Evolutionary conservation across 2,888 invertebrate species (phyloP), one percentile per base, ranked within the genome.

Genomic region (Entomobrya multifasciata): DNA sequence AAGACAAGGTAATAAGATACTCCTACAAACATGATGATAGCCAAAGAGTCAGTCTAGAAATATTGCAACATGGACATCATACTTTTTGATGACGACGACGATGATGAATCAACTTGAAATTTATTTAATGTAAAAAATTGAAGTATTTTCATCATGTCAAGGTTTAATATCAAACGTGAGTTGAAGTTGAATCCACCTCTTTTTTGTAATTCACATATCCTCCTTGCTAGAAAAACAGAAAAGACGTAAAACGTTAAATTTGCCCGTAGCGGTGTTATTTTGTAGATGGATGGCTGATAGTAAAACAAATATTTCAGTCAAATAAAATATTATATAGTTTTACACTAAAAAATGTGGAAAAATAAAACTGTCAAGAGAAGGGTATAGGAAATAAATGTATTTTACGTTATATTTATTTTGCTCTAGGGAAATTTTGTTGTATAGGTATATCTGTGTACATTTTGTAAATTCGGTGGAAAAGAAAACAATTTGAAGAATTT

Each of bases 111-210:
- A n/a, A 2, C 10, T 6, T 25, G 15, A 27, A 60, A 60, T n/a
- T n/a, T n/a, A n/a, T n/a, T n/a, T n/a, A n/a, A n/a, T 15, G 15
- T 60, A 60, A 60, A 60, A 25, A 4, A 20, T 25, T 60, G 55
- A 55, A 55, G 55, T 55, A 55, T 60, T 60, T 60, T 60, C 55
- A n/a, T n/a, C n/a, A 55, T 55, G 55, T 55, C 55, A 55, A 27
- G 27, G 13, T 60, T 60, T 60, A 60, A 60, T 60, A 60, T 60
- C 60, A 60, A 60, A 60, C 60, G 60, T 60, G 60, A 60, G 60
- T 27, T 3, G 60, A 60, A n/a, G n/a, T n/a, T n/a, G n/a, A n/a
- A n/a, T n/a, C n/a, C n/a, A n/a, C n/a, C n/a, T n/a, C n/a, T n/a
- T n/a, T n/a, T n/a, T n/a, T n/a, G n/a, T n/a, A n/a, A n/a, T n/a